Percentiles rank a stretch among this genome's conserved stretches.
Conservation (phyloP, 2,888 invertebrate species). For the Drosophila nr. medialis region DNA sequence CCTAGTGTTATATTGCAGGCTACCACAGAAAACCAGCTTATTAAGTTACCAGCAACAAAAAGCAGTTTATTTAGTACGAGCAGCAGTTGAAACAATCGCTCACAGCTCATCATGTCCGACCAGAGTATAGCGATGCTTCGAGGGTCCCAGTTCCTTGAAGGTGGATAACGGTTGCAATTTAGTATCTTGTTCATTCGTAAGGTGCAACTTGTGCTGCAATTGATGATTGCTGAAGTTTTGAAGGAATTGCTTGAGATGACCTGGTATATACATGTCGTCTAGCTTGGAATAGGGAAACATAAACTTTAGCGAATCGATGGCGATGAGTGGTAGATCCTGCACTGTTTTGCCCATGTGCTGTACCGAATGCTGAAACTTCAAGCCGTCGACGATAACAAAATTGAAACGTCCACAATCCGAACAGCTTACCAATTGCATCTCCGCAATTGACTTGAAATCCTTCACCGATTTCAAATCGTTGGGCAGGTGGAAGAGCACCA, state of each 20-base stretch:
- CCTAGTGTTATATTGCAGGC: constrained; percentile 17
- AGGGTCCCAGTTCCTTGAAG: constrained; percentile 63
- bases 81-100: constrained; percentile 26
- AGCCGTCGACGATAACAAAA: constrained; percentile 52
- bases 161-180: constrained; percentile 35
- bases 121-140: constrained; percentile 62
- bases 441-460: constrained; percentile 62
- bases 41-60: constrained; percentile 56
- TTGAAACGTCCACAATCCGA: constrained; percentile 31
- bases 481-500: constrained; percentile 56
- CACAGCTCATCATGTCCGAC: constrained; percentile 62
- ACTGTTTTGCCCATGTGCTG: constrained; percentile 41
- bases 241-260: constrained; percentile 48
- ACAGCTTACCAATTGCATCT: constrained; percentile 48
- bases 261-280: constrained; percentile 51
- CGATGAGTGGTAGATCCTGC: constrained; percentile 58
- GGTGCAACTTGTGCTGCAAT: not conserved
- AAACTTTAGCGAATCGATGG: constrained; percentile 61
- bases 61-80: constrained; percentile 53
- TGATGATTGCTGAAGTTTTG: constrained; percentile 23
- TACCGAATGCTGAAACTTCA: constrained; percentile 54
- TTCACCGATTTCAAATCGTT: constrained; percentile 43
- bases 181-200: not conserved
- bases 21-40: constrained; percentile 30
- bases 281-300: constrained; percentile 45